Base-by-base conservation (phyloP, 2,888 invertebrate genomes). In the Ochropleura plecta region DNA sequence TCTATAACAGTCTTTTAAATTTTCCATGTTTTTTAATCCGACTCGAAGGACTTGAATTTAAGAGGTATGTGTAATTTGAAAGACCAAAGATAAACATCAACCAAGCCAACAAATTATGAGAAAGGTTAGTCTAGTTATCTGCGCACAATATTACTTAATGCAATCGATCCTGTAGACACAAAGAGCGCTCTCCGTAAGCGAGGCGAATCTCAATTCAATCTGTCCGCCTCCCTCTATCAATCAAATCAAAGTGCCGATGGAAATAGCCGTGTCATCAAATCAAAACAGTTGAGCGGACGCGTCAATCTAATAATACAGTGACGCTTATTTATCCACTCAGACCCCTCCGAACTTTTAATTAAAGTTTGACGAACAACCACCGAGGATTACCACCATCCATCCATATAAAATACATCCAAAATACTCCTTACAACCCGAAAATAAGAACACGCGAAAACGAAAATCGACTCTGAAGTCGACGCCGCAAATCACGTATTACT, bases 401-500 rank as follows among this genome's bases (percentile, higher is more conserved):
- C 83, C 88, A 85, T 79, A 83, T 87, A 87, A 87, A 90, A 88
- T 85, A 87, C 79, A 79, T 64, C 74, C 70, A 87, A 87, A 90
- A 89, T 88, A 89, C 83, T 76, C 88, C 89, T 87, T 92, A 90
- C 84, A 75, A 51, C 85, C 74, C 84, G 76, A 78, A 83, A 88
- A 91, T 91, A 92, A 86, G 85, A 72, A 73, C 70, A 83, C 70
- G 73, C 69, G 76, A 83, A 82, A 76, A 84, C 90, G 85, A 93
- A 93, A 92, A 90, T 89, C 90, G 86, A 91, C 92, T 90, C 88
- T 90, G 89, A 90, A 89, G 91, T 91, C 91, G 90, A 87, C 89
- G 92, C 93, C 94, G 91, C 94, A 94, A 95, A 95, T 95, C 95
- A 94, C 93, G 93, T 94, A 95, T 95, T 93, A 93, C 94, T 92